phyloP scores from a whole-genome alignment of 2,797 vertebrate genomes.

The Crossoptilon crossoptilon region DNA sequence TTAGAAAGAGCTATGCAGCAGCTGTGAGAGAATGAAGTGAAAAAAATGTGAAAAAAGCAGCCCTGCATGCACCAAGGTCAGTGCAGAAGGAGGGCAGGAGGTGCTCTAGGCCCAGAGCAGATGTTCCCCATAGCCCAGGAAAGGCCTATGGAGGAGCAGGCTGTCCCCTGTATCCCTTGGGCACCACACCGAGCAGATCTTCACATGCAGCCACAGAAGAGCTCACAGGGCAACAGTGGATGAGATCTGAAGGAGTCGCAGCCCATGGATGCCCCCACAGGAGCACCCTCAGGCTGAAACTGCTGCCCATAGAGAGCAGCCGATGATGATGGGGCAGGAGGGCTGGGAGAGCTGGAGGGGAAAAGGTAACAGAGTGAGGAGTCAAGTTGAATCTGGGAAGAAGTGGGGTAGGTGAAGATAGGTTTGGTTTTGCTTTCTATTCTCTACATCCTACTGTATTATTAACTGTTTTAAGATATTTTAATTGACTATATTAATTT shows the following conservation, averaged over 20 bases:
- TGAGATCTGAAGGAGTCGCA: not conserved
- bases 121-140: not conserved
- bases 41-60: not conserved
- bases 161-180: not conserved
- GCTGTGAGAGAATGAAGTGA: not conserved
- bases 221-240: not conserved
- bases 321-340: too few relatives aligned
- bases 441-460: not conserved
- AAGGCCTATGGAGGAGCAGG: not conserved
- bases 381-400: not conserved
- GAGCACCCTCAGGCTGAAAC: not conserved
- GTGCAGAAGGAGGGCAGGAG: not conserved
- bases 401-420: not conserved
- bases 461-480: too few relatives aligned
- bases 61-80: not conserved
- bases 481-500: not conserved
- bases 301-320: not conserved
- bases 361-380: not conserved
- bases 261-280: not conserved
- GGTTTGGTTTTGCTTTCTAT: not conserved
- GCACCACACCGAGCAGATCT: accelerated
- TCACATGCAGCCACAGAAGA: not conserved
- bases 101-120: not conserved
- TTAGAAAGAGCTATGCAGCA: not conserved
- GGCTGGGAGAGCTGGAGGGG: not conserved